Base-by-base conservation (phyloP, 2,113 vertebrate genomes). In the Leucosticte australis region DNA sequence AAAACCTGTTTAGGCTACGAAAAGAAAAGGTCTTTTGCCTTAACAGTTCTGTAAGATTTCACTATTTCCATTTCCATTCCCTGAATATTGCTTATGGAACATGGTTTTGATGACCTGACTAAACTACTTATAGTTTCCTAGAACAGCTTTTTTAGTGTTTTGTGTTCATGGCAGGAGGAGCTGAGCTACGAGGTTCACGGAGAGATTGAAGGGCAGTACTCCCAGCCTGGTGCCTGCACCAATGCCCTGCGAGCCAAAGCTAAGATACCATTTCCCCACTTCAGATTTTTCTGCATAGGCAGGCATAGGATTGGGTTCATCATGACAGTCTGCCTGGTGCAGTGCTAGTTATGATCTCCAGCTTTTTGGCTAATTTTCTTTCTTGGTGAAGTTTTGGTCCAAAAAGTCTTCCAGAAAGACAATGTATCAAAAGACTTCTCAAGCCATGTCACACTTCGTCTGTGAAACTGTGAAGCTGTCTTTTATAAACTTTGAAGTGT, bases 191-290 rank as follows among this genome's bases (percentile, higher is more conserved):
- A 55, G 11, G 23, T 52, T 65, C 9, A 4, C 0, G 1, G 22
- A 69, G 46, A 35, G 17, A 47, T 21, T 0, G 0, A 18, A 53
- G 41, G 11, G 42, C 3, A 7, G 0, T 22, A 5, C 11, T 77
- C 2, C 1, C 30, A 14, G 23, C 22, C 11, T 70, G 10, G 22
- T 44, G 28, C 10, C 37, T 55, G 15, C 6, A 4, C 3, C 0
- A 2, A 2, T 87, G 39, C 17, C 37, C 3, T 3, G 30, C 55
- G 13, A 55, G 13, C 21, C 0, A 0, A 55, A 35, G 41, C 37
- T 7, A 37, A 60, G 82, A 56, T 62, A 33, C 7, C 26, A 10
- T 78, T 65, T 44, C 21, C 4, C 2, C 4, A 2, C 26, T 73
- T 92, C 13, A 42, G 6, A 11, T 63, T 55, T 41, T 57, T 42